Percentiles rank a stretch among this genome's conserved stretches.
phyloP scores from a whole-genome alignment of 2,113 vertebrate species.

The Ochotona princeps region DNA sequence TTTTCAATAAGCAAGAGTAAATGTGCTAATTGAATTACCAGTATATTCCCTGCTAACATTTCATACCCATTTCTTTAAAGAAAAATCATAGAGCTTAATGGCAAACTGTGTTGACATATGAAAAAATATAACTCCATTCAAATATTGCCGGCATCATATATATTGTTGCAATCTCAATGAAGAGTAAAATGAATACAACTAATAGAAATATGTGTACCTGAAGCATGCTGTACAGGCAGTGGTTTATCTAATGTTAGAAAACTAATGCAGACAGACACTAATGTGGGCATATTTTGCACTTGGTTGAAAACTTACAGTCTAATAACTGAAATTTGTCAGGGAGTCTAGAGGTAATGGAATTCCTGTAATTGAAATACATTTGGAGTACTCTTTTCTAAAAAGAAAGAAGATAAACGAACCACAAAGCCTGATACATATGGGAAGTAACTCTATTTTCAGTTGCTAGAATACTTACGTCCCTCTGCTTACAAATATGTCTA shows the following conservation, averaged over 20 bases:
- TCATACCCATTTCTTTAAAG: neutral
- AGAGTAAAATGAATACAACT: neutral
- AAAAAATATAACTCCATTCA: neutral
- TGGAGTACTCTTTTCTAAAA: neutral
- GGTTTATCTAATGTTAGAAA: neutral
- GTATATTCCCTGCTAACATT: neutral
- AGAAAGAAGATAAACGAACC: neutral
- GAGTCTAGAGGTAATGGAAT: neutral
- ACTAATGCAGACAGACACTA: neutral
- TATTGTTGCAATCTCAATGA: conserved; percentile 13
- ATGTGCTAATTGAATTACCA: neutral
- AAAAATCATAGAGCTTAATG: neutral
- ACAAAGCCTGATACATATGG: neutral
- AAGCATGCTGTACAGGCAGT: neutral
- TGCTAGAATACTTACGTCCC: neutral
- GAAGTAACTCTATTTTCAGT: neutral
- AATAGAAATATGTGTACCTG: neutral
- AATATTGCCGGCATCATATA: neutral
- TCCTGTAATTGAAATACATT: neutral
- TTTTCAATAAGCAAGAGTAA: neutral
- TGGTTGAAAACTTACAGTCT: neutral
- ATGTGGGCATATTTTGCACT: neutral
- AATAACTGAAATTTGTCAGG: neutral
- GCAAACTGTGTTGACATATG: neutral
- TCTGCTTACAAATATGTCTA: neutral